Percentiles rank a stretch among this genome's conserved stretches.
These are phyloP conservation scores for Onychomys torridus DNA, from an alignment of 2,797 vertebrate species.

Conservation along the genomic window DNA sequence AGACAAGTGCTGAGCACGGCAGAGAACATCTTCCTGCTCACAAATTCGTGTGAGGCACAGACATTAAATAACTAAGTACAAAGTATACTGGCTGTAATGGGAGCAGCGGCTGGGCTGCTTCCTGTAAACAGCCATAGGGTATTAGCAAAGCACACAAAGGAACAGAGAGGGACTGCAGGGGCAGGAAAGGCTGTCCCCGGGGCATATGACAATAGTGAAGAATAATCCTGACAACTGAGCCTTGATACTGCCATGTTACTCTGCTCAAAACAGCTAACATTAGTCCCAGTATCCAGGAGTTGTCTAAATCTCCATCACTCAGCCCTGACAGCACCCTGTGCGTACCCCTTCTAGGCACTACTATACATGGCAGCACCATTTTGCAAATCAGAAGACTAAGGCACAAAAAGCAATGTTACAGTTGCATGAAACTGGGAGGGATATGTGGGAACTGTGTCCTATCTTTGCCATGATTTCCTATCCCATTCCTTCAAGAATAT, in stretches of 20 bases:
- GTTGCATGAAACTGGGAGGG: background rate
- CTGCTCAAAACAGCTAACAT: background rate
- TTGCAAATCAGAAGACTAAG: slow-evolving; percentile 27
- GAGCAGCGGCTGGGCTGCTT: background rate
- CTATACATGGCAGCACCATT: background rate
- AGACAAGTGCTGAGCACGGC: background rate
- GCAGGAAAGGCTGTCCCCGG: background rate
- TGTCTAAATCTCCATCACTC: background rate
- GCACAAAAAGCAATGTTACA: background rate
- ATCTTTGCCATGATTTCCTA: background rate
- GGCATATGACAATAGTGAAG: background rate
- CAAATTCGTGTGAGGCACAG: background rate
- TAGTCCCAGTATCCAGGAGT: background rate
- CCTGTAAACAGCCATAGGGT: background rate
- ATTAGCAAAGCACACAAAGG: background rate
- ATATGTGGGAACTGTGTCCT: background rate
- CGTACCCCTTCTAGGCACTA: background rate
- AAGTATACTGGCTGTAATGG: background rate
- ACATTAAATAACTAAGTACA: slow-evolving; percentile 21
- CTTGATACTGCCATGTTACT: background rate
- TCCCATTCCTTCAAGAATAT: background rate
- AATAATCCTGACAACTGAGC: background rate
- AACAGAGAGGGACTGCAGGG: background rate
- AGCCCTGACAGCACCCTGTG: background rate
- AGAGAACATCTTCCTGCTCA: background rate